phyloP scores from a whole-genome alignment of 2,888 invertebrate genomes.

The Acanthosepion pharaonis region DNA sequence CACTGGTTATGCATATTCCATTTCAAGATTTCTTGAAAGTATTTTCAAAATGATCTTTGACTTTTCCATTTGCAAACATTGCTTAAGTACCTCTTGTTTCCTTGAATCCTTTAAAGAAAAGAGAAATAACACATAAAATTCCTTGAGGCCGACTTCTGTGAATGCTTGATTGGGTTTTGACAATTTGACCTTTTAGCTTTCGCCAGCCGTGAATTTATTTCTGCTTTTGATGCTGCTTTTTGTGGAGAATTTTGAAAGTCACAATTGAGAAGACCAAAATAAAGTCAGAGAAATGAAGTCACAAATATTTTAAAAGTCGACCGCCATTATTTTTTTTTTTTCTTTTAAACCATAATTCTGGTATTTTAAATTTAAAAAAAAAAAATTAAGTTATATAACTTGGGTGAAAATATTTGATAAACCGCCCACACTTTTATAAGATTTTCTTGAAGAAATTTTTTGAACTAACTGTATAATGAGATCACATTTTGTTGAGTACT shows the following conservation, averaged over 20 bases:
- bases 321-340: background rate
- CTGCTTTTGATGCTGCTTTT: background rate
- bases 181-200: background rate
- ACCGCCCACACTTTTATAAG: background rate
- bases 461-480: background rate
- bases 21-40: background rate
- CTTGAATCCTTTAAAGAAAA: background rate
- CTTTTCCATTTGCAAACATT: background rate
- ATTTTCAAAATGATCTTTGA: background rate
- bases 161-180: background rate
- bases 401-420: too few relatives aligned
- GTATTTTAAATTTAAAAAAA: background rate
- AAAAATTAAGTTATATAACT: background rate
- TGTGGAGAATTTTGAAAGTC: background rate
- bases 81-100: background rate
- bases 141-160: background rate
- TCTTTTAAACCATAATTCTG: background rate
- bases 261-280: background rate
- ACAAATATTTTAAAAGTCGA: background rate
- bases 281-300: background rate
- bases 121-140: background rate
- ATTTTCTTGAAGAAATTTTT: background rate
- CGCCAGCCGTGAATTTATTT: background rate
- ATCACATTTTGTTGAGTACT: background rate
- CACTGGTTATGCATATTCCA: background rate